A percentile compares a stretch with the other conserved stretches of the same genome.
These are phyloP conservation scores for Eupsittula cactorum DNA, from an alignment of 2,113 vertebrate species.

Conservation along the genomic window DNA sequence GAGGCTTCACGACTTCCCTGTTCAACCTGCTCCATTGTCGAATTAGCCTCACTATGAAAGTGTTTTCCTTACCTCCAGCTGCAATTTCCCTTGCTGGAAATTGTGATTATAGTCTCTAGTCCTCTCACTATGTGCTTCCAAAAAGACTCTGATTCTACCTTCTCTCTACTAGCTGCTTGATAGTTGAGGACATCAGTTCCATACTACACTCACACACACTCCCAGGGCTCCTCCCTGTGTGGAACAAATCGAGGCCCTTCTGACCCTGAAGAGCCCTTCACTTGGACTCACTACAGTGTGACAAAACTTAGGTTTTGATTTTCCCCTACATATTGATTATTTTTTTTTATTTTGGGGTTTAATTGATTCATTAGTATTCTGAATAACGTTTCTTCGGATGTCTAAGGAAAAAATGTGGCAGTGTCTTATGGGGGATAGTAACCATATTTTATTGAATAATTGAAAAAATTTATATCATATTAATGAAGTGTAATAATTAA, in stretches of 20 bases:
- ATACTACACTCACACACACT: fast-evolving
- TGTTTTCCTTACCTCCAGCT: not conserved
- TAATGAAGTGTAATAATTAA: not conserved
- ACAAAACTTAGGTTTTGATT: not conserved
- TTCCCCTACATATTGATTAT: not conserved
- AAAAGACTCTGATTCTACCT: not conserved
- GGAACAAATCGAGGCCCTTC: not conserved
- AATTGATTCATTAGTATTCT: not conserved
- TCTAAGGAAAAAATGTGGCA: not conserved
- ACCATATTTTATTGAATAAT: not conserved
- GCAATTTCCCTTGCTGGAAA: not conserved
- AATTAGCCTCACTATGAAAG: not conserved
- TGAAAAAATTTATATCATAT: not conserved
- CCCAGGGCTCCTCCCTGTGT: not conserved
- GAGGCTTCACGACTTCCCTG: not conserved
- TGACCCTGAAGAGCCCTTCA: not conserved
- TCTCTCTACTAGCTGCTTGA: not conserved
- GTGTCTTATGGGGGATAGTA: not conserved
- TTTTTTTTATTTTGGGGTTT: not conserved
- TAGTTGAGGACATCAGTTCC: not conserved
- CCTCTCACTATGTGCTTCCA: not conserved
- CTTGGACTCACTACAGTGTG: not conserved
- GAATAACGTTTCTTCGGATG: not conserved
- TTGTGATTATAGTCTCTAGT: not conserved
- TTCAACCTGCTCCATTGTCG: not conserved